These are phyloP conservation scores for Melitaea cinxia DNA, from an alignment of 1,140 invertebrate species.

Conservation along the genomic window DNA sequence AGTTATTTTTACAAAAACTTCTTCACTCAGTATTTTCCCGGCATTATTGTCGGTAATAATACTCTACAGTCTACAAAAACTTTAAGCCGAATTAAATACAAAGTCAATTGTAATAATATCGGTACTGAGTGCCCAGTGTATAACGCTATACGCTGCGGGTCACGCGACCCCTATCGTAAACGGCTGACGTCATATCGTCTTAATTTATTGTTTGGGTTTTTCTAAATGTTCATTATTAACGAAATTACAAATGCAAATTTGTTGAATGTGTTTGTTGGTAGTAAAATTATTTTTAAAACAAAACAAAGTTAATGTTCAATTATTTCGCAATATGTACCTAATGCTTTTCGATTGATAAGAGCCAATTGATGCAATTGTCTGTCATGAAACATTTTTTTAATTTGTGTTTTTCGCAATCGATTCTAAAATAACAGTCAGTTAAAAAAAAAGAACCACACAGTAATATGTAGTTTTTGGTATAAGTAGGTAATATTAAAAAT, in stretches of 20 bases:
- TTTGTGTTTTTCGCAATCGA: too few species aligned
- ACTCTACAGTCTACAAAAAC: neutral
- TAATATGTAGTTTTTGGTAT: too few species aligned
- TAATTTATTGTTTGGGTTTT: conserved; percentile 52
- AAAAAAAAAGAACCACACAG: too few species aligned
- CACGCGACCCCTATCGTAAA: conserved; percentile 72
- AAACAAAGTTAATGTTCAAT: too few species aligned
- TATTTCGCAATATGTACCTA: too few species aligned
- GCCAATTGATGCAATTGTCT: too few species aligned
- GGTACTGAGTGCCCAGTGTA: conserved; percentile 41
- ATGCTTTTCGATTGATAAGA: too few species aligned
- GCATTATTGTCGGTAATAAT: conserved; percentile 17
- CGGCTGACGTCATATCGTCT: conserved; percentile 50
- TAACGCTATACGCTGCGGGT: conserved; percentile 62
- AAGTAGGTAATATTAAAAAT: neutral
- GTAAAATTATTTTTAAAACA: too few species aligned
- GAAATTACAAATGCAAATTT: too few species aligned
- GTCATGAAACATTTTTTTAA: too few species aligned
- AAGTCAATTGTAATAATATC: conserved; percentile 34
- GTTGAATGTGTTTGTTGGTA: conserved; percentile 11
- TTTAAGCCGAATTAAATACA: conserved; percentile 14
- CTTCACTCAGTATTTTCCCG: neutral
- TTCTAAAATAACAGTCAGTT: too few species aligned
- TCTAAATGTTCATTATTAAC: conserved; percentile 31
- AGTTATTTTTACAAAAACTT: neutral